Conservation (phyloP, 2,888 invertebrate genomes). For the Mimachlamys varia region DNA sequence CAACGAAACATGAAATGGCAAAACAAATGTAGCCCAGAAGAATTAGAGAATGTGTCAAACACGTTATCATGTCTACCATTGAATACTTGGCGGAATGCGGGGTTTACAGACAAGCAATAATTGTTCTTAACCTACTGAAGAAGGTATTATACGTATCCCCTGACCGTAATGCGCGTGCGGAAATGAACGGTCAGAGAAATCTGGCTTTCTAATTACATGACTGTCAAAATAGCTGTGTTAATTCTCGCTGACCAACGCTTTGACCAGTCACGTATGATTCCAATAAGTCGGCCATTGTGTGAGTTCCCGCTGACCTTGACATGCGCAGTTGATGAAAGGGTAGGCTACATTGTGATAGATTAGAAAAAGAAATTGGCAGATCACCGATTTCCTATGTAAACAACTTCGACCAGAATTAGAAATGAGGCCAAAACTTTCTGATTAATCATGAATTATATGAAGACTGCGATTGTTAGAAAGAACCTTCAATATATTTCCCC, state of each 20-base stretch:
- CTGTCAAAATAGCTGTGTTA: neutral
- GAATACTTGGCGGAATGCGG: too few relatives aligned
- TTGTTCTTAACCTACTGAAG: neutral
- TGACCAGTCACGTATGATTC: neutral
- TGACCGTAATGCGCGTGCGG: neutral
- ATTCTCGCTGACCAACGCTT: neutral
- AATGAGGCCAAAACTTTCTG: too few relatives aligned
- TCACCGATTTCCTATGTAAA: neutral
- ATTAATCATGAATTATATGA: too few relatives aligned
- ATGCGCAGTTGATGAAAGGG: neutral
- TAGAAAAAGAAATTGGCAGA: neutral
- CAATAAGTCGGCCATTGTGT: neutral
- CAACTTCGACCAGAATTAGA: too few relatives aligned
- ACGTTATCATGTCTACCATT: too few relatives aligned
- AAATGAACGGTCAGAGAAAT: neutral
- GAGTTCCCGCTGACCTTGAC: neutral
- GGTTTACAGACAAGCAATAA: too few relatives aligned
- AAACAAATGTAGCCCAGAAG: too few relatives aligned
- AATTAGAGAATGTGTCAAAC: too few relatives aligned
- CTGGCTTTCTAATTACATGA: neutral
- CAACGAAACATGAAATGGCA: too few relatives aligned
- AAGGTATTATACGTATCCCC: neutral
- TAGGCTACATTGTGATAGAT: neutral
- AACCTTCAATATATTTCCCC: too few relatives aligned
- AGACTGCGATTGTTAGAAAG: too few relatives aligned